phyloP scores from a whole-genome alignment of 2,113 vertebrate genomes.

The Myotis brandtii region DNA sequence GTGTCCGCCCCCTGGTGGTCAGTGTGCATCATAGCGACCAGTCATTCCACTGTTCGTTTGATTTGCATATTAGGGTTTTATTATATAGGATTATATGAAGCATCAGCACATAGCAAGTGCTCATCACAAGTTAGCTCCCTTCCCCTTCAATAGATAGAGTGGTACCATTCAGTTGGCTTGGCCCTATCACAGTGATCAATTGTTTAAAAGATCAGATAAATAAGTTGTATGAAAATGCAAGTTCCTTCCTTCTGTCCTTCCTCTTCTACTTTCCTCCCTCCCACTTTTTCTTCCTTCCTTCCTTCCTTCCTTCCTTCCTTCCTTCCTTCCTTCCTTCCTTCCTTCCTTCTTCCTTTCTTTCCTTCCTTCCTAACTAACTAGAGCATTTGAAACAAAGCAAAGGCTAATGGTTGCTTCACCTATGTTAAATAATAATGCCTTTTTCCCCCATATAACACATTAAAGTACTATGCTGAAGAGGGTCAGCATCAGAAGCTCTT shows the following conservation, averaged over 20 bases:
- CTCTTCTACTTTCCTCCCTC: too few relatives aligned
- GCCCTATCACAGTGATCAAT: neutral
- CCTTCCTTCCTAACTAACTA: neutral
- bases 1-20: too few relatives aligned
- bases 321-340: too few relatives aligned
- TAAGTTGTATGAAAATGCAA: neutral
- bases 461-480: slow-evolving; percentile 13
- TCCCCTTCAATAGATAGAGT: neutral
- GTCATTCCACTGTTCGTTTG: too few relatives aligned
- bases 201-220: neutral
- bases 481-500: slow-evolving; percentile 74
- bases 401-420: neutral
- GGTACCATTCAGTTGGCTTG: too few relatives aligned
- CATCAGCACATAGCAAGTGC: neutral
- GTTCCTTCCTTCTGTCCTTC: neutral
- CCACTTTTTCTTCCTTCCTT: too few relatives aligned
- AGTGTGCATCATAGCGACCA: too few relatives aligned
- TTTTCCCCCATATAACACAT: neutral
- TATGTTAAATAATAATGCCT: neutral
- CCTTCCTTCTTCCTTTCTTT: too few relatives aligned
- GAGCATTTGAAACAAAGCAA: neutral
- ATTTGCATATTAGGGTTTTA: too few relatives aligned
- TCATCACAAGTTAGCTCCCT: neutral
- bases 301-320: too few relatives aligned
- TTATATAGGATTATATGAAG: neutral